These are phyloP conservation scores for Rhopilema esculentum DNA, from an alignment of 30 jellyfish, hydroid and myxozoan species.

Conservation along the genomic window DNA sequence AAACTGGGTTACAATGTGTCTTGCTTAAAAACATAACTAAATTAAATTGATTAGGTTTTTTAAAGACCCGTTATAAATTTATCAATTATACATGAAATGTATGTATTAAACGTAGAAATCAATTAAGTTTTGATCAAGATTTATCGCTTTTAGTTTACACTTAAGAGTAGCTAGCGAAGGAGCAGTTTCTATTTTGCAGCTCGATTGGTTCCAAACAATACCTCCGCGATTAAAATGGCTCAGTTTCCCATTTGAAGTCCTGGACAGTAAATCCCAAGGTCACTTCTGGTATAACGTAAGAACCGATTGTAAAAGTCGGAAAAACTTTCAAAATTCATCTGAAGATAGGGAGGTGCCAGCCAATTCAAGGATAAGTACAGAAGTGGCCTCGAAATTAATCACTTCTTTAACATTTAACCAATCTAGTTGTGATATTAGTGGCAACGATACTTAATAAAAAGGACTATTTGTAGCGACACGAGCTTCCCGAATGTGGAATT, in stretches of 20 bases:
- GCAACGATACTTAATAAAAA: background rate
- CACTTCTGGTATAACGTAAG: constrained; percentile 23
- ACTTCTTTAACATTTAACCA: constrained; percentile 4
- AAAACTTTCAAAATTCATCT: constrained; percentile 6
- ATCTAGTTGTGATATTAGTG: constrained; percentile 6
- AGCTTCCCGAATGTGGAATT: constrained; percentile 12
- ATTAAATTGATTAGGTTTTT: too few relatives aligned
- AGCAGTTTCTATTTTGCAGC: constrained; percentile 15
- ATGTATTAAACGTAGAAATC: too few relatives aligned
- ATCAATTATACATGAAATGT: too few relatives aligned
- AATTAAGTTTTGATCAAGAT: too few relatives aligned
- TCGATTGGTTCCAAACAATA: constrained; percentile 35
- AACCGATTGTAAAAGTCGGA: constrained; percentile 37
- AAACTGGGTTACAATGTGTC: too few relatives aligned
- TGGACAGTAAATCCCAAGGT: constrained; percentile 21
- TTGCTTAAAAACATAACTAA: too few relatives aligned
- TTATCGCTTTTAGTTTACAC: background rate
- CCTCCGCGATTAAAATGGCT: constrained; percentile 32
- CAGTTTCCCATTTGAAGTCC: constrained; percentile 40
- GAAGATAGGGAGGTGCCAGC: constrained; percentile 49
- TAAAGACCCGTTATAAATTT: too few relatives aligned
- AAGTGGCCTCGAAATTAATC: constrained; percentile 36
- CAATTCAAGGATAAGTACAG: constrained; percentile 38
- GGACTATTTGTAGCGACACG: constrained; percentile 5
- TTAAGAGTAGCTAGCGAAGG: background rate